Conservation (phyloP, 1,140 invertebrate species). For the Brachionus paranguensis region DNA sequence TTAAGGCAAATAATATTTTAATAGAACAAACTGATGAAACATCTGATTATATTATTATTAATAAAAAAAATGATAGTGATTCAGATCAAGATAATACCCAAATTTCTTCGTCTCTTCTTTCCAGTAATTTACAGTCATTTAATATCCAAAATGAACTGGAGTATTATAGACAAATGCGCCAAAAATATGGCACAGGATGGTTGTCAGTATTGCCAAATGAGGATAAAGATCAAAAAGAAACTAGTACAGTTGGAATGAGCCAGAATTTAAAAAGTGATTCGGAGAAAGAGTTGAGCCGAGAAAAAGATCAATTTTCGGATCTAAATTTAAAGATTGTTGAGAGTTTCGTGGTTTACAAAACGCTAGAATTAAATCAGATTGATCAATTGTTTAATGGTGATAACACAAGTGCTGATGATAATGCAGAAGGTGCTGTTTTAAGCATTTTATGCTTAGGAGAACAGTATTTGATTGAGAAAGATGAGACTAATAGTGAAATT, state of each 20-base stretch:
- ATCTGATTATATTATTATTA: background rate
- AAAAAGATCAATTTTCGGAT: background rate
- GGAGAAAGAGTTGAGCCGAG: background rate
- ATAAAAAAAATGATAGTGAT: slow-evolving; percentile 8
- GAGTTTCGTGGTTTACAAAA: background rate
- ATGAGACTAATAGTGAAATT: background rate
- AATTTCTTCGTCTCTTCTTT: slow-evolving; percentile 1
- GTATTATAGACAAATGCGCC: background rate
- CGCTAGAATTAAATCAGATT: background rate
- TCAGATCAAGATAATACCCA: background rate
- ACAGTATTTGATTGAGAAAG: slow-evolving; percentile 5
- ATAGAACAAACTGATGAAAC: background rate
- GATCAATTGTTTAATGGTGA: slow-evolving; percentile 9
- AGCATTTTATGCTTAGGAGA: background rate
- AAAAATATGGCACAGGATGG: slow-evolving; percentile 19
- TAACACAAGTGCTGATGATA: background rate
- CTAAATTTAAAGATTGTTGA: background rate
- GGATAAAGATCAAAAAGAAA: background rate
- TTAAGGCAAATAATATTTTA: slow-evolving; percentile 4
- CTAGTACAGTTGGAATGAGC: background rate
- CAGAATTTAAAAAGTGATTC: background rate
- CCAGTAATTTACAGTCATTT: background rate
- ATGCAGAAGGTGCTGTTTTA: background rate
- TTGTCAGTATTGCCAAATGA: background rate
- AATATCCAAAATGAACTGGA: slow-evolving; percentile 2